These are phyloP conservation scores for Erpornis zantholeuca DNA, from an alignment of 2,113 vertebrate genomes.

Conservation along the genomic window DNA sequence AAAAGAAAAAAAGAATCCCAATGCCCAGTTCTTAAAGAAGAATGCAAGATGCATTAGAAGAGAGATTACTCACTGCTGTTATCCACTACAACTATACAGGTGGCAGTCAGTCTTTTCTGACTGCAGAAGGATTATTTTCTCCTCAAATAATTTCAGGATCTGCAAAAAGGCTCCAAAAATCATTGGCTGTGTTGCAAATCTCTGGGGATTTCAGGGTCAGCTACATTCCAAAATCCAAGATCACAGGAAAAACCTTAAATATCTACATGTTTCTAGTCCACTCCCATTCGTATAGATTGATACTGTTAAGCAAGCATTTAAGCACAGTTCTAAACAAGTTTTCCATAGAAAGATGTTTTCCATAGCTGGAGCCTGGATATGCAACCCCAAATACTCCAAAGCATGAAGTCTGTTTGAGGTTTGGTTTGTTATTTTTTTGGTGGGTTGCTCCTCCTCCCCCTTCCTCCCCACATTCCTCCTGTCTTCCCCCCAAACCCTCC, in stretches of 20 bases:
- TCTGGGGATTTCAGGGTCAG: not conserved
- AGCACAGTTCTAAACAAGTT: not conserved
- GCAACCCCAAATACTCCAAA: not conserved
- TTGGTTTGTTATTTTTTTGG: not conserved
- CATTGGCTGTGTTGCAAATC: not conserved
- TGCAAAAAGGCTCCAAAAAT: not conserved
- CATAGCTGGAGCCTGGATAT: not conserved
- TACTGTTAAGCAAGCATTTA: not conserved
- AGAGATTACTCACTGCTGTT: not conserved
- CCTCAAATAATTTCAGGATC: not conserved
- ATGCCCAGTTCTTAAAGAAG: not conserved
- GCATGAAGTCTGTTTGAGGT: not conserved
- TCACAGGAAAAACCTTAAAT: not conserved
- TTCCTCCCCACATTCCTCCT: no score
- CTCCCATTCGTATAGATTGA: not conserved
- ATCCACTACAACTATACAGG: not conserved
- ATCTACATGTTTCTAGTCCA: not conserved
- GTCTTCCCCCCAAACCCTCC: no score
- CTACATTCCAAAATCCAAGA: not conserved
- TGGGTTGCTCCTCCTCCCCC: not conserved
- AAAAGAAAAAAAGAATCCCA: not conserved
- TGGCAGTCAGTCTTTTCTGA: not conserved
- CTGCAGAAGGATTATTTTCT: not conserved
- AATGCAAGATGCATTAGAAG: not conserved
- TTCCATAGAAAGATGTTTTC: not conserved